Percentiles rank a stretch among this genome's conserved stretches.
These are phyloP conservation scores for Hapalemur alaotrensis DNA, from an alignment of 2,797 vertebrate species.

Conservation along the genomic window DNA sequence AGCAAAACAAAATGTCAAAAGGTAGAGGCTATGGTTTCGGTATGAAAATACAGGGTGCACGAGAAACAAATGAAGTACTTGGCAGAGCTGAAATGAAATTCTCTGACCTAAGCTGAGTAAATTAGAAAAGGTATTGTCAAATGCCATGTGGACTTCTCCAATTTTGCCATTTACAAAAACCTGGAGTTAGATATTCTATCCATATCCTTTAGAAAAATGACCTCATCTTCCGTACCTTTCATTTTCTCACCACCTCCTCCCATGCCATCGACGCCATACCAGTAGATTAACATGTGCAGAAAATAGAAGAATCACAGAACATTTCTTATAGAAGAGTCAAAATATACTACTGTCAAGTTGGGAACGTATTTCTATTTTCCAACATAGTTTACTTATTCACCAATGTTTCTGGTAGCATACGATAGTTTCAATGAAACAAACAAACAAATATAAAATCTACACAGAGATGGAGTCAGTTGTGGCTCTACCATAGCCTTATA, in stretches of 20 bases:
- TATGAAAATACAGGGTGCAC: not conserved
- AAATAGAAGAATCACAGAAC: not conserved
- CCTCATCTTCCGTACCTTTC: not conserved
- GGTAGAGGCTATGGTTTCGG: not conserved
- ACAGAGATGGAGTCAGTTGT: not conserved
- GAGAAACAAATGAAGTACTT: not conserved
- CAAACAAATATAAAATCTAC: not conserved
- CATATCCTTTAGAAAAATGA: not conserved
- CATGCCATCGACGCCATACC: accelerated
- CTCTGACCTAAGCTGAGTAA: not conserved
- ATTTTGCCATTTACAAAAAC: not conserved
- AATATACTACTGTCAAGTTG: not conserved
- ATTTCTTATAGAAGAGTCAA: not conserved
- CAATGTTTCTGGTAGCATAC: not conserved
- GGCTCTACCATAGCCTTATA: not conserved
- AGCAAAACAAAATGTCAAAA: slow-evolving; percentile 35
- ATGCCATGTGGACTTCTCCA: not conserved
- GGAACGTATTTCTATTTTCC: not conserved
- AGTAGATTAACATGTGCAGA: not conserved
- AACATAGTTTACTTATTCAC: not conserved
- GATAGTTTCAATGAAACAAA: not conserved
- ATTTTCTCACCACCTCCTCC: not conserved
- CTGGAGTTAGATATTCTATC: not conserved
- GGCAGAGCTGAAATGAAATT: not conserved
- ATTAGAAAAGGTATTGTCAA: not conserved